A percentile compares a stretch with the other conserved stretches of the same genome.
Conservation (phyloP, 1,140 invertebrate species). For the Drosophila aff. region DNA sequence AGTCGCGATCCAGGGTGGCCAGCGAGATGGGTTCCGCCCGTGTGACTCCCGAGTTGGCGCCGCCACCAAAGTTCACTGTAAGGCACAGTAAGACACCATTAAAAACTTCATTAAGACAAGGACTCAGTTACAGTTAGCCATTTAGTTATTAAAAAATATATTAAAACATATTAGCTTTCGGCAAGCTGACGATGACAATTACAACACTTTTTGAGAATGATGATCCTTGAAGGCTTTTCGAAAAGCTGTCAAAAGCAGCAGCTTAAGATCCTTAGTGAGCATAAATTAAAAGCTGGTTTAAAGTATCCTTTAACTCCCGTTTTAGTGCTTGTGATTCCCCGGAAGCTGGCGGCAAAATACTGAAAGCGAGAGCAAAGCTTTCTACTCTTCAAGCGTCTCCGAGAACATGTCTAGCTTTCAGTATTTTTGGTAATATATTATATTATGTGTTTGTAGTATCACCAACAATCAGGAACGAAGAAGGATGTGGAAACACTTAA, state of each 20-base stretch:
- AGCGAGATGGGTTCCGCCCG: constrained; percentile 90
- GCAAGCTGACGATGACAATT: constrained; percentile 35
- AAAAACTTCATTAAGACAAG: not conserved
- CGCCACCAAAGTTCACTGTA: constrained; percentile 75
- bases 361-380: constrained; percentile 65
- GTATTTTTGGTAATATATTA: constrained; percentile 53
- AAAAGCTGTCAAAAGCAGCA: constrained; percentile 19
- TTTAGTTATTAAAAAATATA: constrained; percentile 18
- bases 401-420: constrained; percentile 75
- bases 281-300: constrained; percentile 17
- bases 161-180: constrained; percentile 25
- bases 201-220: constrained; percentile 19
- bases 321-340: constrained; percentile 24
- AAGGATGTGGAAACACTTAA: constrained; percentile 21
- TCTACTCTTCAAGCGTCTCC: constrained; percentile 38
- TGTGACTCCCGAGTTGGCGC: constrained; percentile 65
- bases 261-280: constrained; percentile 20
- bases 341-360: constrained; percentile 42
- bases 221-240: constrained; percentile 5
- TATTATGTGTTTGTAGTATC: constrained; percentile 11
- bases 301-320: constrained; percentile 9
- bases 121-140: constrained; percentile 8
- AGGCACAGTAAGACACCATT: constrained; percentile 26
- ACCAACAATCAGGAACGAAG: constrained; percentile 27
- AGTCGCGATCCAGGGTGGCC: constrained; percentile 92